Evolutionary conservation across 2,113 vertebrate species (phyloP).

Genomic region (Tachysurus fulvidraco): DNA sequence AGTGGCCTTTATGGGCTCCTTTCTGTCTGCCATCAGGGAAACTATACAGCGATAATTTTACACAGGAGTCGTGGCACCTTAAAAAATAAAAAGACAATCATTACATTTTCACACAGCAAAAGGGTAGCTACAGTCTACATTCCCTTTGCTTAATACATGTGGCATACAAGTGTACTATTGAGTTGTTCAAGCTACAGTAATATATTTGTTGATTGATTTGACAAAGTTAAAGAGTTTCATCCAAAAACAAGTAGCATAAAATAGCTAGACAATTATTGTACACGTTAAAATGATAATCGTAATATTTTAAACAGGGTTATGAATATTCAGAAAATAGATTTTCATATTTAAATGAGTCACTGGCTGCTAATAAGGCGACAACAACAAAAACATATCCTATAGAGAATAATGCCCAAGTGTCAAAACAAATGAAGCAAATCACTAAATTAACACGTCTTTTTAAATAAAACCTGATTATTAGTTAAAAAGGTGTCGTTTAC

Average conservation of each 20-base stretch:
- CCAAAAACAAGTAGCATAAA: too few species aligned
- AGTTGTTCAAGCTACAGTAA: too few species aligned
- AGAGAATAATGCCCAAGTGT: too few species aligned
- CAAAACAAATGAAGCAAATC: too few species aligned
- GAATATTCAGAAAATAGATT: too few species aligned
- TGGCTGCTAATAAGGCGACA: not conserved
- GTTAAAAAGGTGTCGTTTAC: not conserved
- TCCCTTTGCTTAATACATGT: not conserved
- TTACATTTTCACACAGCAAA: not conserved
- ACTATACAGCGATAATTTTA: not conserved
- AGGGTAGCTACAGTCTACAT: not conserved
- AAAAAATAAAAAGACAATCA: not conserved
- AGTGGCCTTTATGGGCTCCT: not conserved
- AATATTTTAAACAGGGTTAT: not conserved
- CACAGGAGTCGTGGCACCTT: not conserved
- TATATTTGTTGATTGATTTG: not conserved
- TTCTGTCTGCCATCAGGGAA: not conserved
- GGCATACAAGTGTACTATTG: too few species aligned
- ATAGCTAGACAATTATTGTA: too few species aligned
- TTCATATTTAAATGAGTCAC: not conserved
- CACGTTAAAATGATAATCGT: not conserved
- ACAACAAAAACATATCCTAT: too few species aligned
- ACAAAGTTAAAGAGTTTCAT: not conserved
- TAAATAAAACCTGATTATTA: not conserved
- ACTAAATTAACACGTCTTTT: not conserved